A percentile compares a stretch with the other conserved stretches of the same genome.
Conservation (phyloP, 2,888 invertebrate genomes). For the Cryptosula pallasiana region DNA sequence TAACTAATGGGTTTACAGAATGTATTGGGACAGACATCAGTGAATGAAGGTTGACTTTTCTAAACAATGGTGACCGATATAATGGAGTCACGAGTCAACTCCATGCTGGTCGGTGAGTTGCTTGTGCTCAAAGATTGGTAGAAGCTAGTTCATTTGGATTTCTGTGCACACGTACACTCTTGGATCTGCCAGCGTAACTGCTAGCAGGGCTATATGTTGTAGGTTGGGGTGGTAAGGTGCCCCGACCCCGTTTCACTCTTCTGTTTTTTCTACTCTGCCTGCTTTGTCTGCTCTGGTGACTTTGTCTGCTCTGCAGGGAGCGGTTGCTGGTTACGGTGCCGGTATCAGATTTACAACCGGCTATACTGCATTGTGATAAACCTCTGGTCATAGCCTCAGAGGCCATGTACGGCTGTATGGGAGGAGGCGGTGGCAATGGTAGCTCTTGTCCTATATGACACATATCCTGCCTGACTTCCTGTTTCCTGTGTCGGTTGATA, state of each 20-base stretch:
- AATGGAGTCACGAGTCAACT: too few relatives aligned
- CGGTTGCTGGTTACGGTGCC: constrained; percentile 1
- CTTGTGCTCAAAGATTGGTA: background rate
- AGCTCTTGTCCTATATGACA: background rate
- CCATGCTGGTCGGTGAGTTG: too few relatives aligned
- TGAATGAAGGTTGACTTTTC: too few relatives aligned
- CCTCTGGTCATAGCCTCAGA: background rate
- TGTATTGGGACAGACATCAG: too few relatives aligned
- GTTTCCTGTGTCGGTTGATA: background rate
- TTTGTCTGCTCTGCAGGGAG: constrained; percentile 6
- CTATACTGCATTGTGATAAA: background rate
- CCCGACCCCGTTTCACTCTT: background rate
- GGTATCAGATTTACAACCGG: constrained; percentile 1
- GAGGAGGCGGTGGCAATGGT: constrained; percentile 16
- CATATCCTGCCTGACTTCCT: background rate
- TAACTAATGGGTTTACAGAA: too few relatives aligned
- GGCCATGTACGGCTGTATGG: background rate
- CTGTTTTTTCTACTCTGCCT: background rate
- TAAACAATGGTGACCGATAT: too few relatives aligned
- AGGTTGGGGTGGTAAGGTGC: background rate
- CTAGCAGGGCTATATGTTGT: background rate
- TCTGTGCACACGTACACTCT: background rate
- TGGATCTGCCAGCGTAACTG: background rate
- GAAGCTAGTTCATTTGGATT: background rate
- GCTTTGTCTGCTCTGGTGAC: background rate